Base-by-base conservation (phyloP, 2,888 invertebrate species). In the Carpatolechia fugitivella region DNA sequence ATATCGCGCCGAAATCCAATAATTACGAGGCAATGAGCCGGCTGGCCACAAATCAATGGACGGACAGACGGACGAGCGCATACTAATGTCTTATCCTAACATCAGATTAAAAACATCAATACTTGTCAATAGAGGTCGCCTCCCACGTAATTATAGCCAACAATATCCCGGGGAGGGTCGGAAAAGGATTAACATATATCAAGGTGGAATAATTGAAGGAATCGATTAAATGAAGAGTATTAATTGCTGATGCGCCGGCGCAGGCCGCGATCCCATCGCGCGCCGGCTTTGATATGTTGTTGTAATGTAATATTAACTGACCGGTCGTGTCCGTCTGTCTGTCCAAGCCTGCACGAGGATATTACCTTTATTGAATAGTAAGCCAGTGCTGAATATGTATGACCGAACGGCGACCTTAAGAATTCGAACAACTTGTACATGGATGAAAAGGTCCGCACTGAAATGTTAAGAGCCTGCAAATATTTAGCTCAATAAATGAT, bases 91-190 rank as follows among this genome's bases (percentile, higher is more conserved):
- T 84, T 85, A 86, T 86, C 89, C 89, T 88, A 87, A 87, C 87
- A 88, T 90, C 87, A 86, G 89, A 90, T 90, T 89, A 88, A 89
- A 89, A 84, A 82, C 90, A 90, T 90, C 90, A 87, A 90, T 90
- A 88, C 85, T 83, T 88, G 89, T 87, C 90, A 85, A 85, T 86
- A 83, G 83, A 83, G 82, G 82, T 85, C 85, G 82, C 86, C 89
- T 86, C 89, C 89, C 88, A 88, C 84, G 85, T 87, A 88, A 90
- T 90, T 88, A 90, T 84, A 85, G 82, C 80, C 85, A 82, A 85
- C 85, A 85, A 85, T 87, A 88, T 86, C 87, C 85, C 51, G 85
- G 82, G 85, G 86, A 83, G 82, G 81, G 76, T 69, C 78, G 76
- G 74, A 79, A 82, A 81, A 78, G 86, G 85, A 85, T 87, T 86